These are phyloP conservation scores for Xanthorhoe spadicearia DNA, from an alignment of 2,888 invertebrate species.

Conservation along the genomic window DNA sequence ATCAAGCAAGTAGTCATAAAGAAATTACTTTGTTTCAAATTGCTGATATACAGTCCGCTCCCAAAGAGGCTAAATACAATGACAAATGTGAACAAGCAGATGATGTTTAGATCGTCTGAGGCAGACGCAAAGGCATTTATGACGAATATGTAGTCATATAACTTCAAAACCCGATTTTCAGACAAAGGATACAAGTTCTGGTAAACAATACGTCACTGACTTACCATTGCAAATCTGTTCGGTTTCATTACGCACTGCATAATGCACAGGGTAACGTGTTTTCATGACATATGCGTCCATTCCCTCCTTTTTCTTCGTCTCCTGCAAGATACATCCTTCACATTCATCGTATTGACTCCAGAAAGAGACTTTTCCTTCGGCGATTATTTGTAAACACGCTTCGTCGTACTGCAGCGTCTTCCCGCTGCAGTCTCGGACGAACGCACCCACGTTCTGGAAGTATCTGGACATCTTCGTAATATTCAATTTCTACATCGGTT, in stretches of 20 bases:
- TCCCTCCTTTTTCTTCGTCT: conserved; percentile 52
- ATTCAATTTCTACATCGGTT: conserved; percentile 53
- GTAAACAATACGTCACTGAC: conserved; percentile 45
- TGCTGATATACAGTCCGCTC: no score
- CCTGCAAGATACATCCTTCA: conserved; percentile 67
- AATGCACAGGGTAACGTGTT: conserved; percentile 70
- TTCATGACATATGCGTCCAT: conserved; percentile 58
- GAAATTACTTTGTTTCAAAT: no score
- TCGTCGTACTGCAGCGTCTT: conserved; percentile 68
- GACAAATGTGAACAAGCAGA: no score
- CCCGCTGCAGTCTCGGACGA: conserved; percentile 66
- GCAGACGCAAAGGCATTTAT: background rate
- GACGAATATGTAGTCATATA: background rate
- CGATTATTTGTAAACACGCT: conserved; percentile 75
- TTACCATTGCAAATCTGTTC: conserved; percentile 73
- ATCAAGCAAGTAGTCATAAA: no score
- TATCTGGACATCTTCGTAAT: conserved; percentile 62
- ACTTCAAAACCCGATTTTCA: background rate
- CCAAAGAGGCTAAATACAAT: no score
- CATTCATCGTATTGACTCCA: conserved; percentile 79
- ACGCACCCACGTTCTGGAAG: conserved; percentile 76
- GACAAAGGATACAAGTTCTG: conserved; percentile 26
- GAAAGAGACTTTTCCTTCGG: conserved; percentile 62
- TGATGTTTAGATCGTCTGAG: no score
- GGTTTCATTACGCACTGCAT: conserved; percentile 56